phyloP scores from a whole-genome alignment of 1,140 invertebrate genomes.

The Ganaspis sp. region DNA sequence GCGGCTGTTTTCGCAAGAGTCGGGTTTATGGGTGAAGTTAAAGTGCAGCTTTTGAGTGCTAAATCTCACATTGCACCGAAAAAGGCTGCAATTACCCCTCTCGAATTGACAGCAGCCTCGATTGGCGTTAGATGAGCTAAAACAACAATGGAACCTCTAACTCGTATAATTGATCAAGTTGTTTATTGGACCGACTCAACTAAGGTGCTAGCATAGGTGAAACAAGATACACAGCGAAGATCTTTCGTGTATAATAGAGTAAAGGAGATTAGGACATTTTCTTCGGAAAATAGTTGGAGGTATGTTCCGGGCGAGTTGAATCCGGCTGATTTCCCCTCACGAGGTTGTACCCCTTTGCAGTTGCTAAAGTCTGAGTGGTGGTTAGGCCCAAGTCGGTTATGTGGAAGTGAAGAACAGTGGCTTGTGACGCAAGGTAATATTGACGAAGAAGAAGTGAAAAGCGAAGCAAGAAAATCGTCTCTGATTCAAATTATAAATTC shows the following conservation, averaged over 20 bases:
- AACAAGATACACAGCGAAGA: slow-evolving; percentile 37
- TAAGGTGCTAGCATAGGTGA: slow-evolving; percentile 39
- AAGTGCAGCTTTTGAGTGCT: slow-evolving; percentile 28
- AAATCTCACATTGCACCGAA: slow-evolving; percentile 37
- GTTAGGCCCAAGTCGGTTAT: slow-evolving; percentile 66
- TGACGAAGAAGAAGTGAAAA: slow-evolving; percentile 39
- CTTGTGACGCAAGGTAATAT: slow-evolving; percentile 15
- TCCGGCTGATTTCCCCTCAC: too few relatives aligned
- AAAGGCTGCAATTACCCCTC: slow-evolving; percentile 37
- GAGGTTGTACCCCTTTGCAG: neutral
- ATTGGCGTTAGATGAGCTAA: slow-evolving; percentile 33
- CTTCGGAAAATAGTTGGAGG: neutral
- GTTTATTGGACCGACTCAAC: slow-evolving; percentile 41
- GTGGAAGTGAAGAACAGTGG: slow-evolving; percentile 42
- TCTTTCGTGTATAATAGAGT: slow-evolving; percentile 42
- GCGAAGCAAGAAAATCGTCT: slow-evolving; percentile 40
- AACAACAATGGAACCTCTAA: slow-evolving; percentile 23
- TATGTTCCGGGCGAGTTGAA: too few relatives aligned
- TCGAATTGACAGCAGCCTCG: slow-evolving; percentile 45
- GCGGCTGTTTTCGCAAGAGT: slow-evolving; percentile 27
- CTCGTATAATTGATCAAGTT: neutral
- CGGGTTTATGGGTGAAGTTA: neutral
- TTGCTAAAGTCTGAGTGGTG: slow-evolving; percentile 65
- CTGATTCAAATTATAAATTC: slow-evolving; percentile 39
- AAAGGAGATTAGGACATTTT: slow-evolving; percentile 33